These are phyloP conservation scores for Brachyopa scutellaris DNA, from an alignment of 2,888 invertebrate species.

Conservation along the genomic window DNA sequence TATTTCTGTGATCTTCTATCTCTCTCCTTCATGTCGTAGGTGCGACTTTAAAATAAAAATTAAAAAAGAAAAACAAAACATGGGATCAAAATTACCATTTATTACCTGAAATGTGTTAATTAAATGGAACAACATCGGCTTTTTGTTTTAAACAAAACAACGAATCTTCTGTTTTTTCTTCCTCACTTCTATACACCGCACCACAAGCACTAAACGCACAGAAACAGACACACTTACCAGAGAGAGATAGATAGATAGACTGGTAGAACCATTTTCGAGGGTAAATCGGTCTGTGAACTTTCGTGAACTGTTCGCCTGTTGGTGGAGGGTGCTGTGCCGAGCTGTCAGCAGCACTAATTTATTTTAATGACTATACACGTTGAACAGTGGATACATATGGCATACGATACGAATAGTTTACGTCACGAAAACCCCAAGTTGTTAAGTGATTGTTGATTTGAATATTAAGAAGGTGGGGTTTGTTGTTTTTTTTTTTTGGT, in stretches of 20 bases:
- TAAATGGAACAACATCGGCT: slow-evolving; percentile 34
- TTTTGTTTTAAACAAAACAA: not conserved
- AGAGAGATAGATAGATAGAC: too few species aligned
- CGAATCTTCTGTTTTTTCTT: not conserved
- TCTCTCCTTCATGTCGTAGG: slow-evolving; percentile 14
- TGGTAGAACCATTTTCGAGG: slow-evolving; percentile 11
- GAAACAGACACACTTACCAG: not conserved
- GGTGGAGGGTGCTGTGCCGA: not conserved
- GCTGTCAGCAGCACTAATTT: slow-evolving; percentile 51
- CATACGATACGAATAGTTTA: slow-evolving; percentile 19
- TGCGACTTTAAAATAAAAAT: not conserved
- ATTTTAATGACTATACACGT: slow-evolving; percentile 44
- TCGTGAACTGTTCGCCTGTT: slow-evolving; percentile 14
- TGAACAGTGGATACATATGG: slow-evolving; percentile 6
- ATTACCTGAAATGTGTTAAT: slow-evolving; percentile 32
- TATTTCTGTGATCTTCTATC: not conserved
- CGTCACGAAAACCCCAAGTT: slow-evolving; percentile 10
- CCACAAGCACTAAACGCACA: too few species aligned
- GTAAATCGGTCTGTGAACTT: slow-evolving; percentile 63
- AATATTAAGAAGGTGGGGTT: slow-evolving; percentile 8
- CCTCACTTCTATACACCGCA: too few species aligned
- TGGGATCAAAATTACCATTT: slow-evolving; percentile 8
- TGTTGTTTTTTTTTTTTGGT: slow-evolving; percentile 7
- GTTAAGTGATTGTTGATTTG: slow-evolving; percentile 56
- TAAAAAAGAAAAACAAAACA: not conserved